Conservation (phyloP, 2,797 vertebrate genomes). For the Platalea minor region DNA sequence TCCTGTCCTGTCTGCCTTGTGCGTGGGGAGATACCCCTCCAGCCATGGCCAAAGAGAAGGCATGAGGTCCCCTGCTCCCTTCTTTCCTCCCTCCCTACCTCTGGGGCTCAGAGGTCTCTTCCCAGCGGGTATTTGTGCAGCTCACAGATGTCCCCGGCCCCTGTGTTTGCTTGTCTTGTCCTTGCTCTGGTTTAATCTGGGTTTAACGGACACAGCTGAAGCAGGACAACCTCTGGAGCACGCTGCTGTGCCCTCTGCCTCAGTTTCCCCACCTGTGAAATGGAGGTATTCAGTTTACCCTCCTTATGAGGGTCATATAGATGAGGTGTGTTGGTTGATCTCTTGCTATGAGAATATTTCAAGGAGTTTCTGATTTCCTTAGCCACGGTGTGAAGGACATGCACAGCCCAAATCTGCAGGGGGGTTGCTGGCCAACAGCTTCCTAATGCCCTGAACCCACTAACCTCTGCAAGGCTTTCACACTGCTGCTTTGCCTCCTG, state of each 20-base stretch:
- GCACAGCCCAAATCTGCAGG: not conserved
- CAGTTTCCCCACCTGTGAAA: not conserved
- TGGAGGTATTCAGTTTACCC: not conserved
- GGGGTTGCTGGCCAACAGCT: not conserved
- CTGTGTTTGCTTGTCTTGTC: not conserved
- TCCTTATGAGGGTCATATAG: not conserved
- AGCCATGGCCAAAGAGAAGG: not conserved
- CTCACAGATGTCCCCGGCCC: rapidly evolving
- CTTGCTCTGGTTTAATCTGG: not conserved
- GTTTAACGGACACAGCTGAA: not conserved
- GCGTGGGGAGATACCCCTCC: too few relatives aligned
- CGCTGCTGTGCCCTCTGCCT: not conserved
- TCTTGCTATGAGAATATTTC: not conserved
- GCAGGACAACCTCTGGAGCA: not conserved
- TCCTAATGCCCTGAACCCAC: not conserved
- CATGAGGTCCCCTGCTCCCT: not conserved
- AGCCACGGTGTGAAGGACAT: not conserved
- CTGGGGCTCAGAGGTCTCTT: not conserved
- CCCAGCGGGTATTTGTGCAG: not conserved
- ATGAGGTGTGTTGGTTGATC: not conserved
- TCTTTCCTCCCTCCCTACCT: not conserved
- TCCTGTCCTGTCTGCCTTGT: not conserved
- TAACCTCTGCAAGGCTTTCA: not conserved
- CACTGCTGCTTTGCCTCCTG: not conserved
- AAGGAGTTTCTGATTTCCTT: not conserved